A percentile compares a stretch with the other conserved stretches of the same genome.
Conservation (phyloP, 2,797 vertebrate species). For the Apogon hyalosoma region DNA sequence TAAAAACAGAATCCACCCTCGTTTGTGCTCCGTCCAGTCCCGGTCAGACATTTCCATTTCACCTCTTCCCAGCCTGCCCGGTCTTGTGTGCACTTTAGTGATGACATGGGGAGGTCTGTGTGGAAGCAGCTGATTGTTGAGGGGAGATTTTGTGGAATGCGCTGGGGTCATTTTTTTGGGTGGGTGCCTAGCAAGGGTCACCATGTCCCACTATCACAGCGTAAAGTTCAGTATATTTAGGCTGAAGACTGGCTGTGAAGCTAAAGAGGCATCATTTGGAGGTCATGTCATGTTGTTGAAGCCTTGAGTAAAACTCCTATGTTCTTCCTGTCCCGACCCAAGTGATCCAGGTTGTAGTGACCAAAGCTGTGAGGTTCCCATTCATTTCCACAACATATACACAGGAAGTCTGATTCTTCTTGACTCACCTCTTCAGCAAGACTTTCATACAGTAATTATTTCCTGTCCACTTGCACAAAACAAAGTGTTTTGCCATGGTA, state of each 20-base stretch:
- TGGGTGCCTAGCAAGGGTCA: constrained; percentile 16
- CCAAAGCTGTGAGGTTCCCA: constrained; percentile 23
- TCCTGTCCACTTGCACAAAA: constrained; percentile 19
- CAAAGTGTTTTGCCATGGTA: constrained; percentile 3
- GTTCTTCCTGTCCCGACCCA: background rate
- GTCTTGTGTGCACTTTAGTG: constrained; percentile 16
- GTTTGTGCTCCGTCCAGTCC: background rate
- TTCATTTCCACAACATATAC: constrained; percentile 39
- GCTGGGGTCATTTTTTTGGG: constrained; percentile 35
- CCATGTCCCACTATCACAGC: constrained; percentile 12
- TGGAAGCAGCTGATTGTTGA: constrained; percentile 23
- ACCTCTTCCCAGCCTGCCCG: constrained; percentile 5
- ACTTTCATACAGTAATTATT: constrained; percentile 19
- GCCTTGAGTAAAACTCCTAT: background rate
- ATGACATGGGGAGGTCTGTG: background rate
- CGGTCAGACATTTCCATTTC: background rate
- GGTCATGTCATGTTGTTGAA: constrained; percentile 1
- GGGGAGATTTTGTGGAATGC: constrained; percentile 33
- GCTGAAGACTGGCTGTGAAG: background rate
- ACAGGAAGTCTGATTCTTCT: constrained; percentile 38
- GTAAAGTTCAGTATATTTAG: constrained; percentile 22
- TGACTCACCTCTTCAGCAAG: constrained; percentile 4
- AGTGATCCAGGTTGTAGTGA: constrained; percentile 30
- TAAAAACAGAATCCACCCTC: too few relatives aligned
- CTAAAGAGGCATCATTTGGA: background rate